phyloP scores from a whole-genome alignment of 2,888 invertebrate genomes.

The Spodoptera littoralis region DNA sequence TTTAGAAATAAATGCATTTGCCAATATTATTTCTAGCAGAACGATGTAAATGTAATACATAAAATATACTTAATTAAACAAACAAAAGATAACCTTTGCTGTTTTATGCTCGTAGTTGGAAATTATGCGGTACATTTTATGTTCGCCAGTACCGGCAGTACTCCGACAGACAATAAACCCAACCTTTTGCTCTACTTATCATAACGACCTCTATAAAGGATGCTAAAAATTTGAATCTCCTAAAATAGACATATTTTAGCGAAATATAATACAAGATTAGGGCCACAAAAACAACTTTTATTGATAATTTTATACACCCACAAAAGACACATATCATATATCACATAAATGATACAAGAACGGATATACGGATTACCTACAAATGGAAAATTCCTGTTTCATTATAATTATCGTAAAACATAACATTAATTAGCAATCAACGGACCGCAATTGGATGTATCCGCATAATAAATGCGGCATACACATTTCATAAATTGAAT shows the following conservation, averaged over 20 bases:
- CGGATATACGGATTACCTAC: too few species aligned
- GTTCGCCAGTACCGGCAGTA: slow-evolving; percentile 18
- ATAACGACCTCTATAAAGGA: slow-evolving; percentile 37
- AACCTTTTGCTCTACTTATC: slow-evolving; percentile 31
- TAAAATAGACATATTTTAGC: slow-evolving; percentile 11
- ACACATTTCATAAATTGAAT: slow-evolving; percentile 53
- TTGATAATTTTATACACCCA: too few species aligned
- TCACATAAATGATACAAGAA: too few species aligned
- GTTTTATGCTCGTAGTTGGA: slow-evolving; percentile 7
- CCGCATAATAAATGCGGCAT: slow-evolving; percentile 59
- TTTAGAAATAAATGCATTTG: too few species aligned
- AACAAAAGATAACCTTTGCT: slow-evolving; percentile 6
- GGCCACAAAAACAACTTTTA: not conserved
- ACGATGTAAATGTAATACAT: too few species aligned
- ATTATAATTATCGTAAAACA: slow-evolving; percentile 11
- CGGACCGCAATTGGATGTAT: slow-evolving; percentile 25
- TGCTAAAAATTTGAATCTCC: slow-evolving; percentile 19
- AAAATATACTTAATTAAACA: too few species aligned
- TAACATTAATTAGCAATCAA: slow-evolving; percentile 14
- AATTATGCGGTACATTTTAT: slow-evolving; percentile 11
- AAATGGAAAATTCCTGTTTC: not conserved
- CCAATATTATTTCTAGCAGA: too few species aligned
- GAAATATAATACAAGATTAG: not conserved
- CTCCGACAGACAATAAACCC: slow-evolving; percentile 32
- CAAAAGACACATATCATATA: too few species aligned